Evolutionary conservation across 2,113 vertebrate genomes (phyloP).

Genomic region (Boleophthalmus pectinirostris): DNA sequence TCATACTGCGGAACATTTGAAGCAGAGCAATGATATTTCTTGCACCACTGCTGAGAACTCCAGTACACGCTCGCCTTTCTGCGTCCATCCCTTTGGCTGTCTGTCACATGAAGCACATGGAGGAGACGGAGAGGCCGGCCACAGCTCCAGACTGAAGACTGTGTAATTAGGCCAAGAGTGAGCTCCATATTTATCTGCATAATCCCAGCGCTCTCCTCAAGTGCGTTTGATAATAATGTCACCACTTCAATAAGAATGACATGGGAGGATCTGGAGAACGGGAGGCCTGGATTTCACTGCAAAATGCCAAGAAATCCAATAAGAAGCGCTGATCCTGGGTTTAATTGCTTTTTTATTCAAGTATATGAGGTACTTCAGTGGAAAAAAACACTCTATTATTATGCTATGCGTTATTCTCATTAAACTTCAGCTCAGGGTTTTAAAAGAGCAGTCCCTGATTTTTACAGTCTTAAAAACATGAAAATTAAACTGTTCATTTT

Average conservation of each 20-base stretch:
- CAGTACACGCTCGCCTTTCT: conserved; percentile 3
- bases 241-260: conserved; percentile 19
- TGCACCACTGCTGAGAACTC: too few species aligned
- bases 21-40: too few species aligned
- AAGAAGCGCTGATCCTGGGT: neutral
- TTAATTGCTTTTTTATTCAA: neutral
- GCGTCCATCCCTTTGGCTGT: conserved; percentile 28
- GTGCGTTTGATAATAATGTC: conserved; percentile 20
- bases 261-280: neutral
- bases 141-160: conserved; percentile 29
- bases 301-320: conserved; percentile 4
- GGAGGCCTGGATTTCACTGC: neutral
- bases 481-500: too few species aligned
- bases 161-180: conserved; percentile 45
- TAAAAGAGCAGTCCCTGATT: too few species aligned
- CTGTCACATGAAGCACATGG: conserved; percentile 35
- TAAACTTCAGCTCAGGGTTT: too few species aligned
- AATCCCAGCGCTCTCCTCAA: conserved; percentile 32
- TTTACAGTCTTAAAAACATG: too few species aligned
- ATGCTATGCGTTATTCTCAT: neutral
- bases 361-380: neutral
- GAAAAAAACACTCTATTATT: neutral
- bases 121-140: conserved; percentile 35
- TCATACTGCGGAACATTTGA: too few species aligned
- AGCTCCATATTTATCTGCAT: conserved; percentile 46